Conservation (phyloP, 2,797 vertebrate genomes). For the Cirrhinus molitorella region DNA sequence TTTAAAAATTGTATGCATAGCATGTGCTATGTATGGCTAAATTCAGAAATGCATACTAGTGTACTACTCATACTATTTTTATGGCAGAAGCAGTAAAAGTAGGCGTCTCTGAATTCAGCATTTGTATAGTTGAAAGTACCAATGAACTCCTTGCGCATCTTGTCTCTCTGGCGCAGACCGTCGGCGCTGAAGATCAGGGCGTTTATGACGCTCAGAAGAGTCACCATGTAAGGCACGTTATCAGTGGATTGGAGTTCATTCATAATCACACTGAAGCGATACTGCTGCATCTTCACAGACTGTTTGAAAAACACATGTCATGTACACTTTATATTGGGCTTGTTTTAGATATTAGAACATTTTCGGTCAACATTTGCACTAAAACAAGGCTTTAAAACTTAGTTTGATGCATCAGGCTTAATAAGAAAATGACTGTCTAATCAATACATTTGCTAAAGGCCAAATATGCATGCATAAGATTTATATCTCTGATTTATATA, state of each 20-base stretch:
- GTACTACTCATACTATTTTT: too few species aligned
- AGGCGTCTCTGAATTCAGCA: too few species aligned
- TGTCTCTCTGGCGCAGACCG: slow-evolving; percentile 86
- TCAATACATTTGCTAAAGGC: too few species aligned
- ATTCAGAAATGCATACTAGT: too few species aligned
- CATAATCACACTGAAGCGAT: slow-evolving; percentile 96
- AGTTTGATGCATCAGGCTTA: too few species aligned
- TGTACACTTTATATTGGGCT: background rate
- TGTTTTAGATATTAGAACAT: background rate
- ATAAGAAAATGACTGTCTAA: too few species aligned
- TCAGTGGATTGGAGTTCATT: slow-evolving; percentile 90
- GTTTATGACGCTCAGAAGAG: slow-evolving; percentile 93
- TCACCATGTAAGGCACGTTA: slow-evolving; percentile 93
- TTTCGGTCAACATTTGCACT: background rate
- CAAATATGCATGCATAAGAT: too few species aligned
- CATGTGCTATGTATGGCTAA: too few species aligned
- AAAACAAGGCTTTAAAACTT: too few species aligned
- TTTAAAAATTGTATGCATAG: too few species aligned
- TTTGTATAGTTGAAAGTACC: slow-evolving; percentile 74
- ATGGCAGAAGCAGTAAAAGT: too few species aligned
- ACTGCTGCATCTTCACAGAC: slow-evolving; percentile 92
- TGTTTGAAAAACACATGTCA: slow-evolving; percentile 64
- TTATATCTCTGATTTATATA: too few species aligned
- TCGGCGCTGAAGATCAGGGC: slow-evolving; percentile 91
- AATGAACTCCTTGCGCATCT: slow-evolving; percentile 93